Evolutionary conservation across 2,797 vertebrate species (phyloP).

Genomic region (Jordanella pulchra): DNA sequence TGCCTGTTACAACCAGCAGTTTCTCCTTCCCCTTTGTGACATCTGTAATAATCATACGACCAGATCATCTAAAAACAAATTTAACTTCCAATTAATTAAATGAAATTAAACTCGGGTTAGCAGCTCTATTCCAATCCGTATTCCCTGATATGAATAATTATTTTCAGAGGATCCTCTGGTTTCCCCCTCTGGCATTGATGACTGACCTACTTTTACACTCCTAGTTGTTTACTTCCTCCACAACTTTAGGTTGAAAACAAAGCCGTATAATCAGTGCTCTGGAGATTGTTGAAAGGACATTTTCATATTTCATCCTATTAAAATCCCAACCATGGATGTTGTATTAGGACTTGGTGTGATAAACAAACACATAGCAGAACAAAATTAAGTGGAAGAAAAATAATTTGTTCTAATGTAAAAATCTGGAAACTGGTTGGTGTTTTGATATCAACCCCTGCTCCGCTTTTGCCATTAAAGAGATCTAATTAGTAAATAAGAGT

Average conservation of each 20-base stretch:
- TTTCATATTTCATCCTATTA: background rate
- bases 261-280: background rate
- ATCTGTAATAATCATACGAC: background rate
- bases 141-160: background rate
- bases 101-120: background rate
- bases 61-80: background rate
- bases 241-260: background rate
- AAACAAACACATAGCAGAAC: too few relatives aligned
- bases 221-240: constrained; percentile 2
- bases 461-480: too few relatives aligned
- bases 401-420: background rate
- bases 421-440: background rate
- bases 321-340: background rate
- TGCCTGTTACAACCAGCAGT: constrained; percentile 2
- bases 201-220: constrained; percentile 4
- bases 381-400: background rate
- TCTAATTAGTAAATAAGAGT: background rate
- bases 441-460: background rate
- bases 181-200: background rate
- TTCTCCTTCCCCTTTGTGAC: background rate
- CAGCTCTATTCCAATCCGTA: background rate
- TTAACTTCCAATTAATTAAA: background rate
- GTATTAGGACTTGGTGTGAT: background rate
- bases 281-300: background rate
- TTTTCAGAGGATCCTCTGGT: background rate